Base-by-base conservation (phyloP, 2,888 invertebrate genomes). In the Mythimna pallens region DNA sequence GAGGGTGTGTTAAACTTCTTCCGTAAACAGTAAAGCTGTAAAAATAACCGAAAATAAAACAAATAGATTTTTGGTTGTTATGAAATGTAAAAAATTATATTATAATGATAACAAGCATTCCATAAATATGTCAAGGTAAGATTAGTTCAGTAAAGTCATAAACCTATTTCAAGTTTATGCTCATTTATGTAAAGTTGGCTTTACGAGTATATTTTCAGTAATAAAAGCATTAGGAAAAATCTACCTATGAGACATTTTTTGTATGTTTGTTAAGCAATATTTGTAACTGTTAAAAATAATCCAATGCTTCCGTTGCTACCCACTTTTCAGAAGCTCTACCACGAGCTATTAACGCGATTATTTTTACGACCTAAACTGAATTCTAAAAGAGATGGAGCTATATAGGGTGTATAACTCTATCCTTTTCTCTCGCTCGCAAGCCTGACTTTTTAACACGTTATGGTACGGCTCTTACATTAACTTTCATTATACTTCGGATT, bases 81-180 rank as follows among this genome's bases (percentile, higher is more conserved):
- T 8, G 17, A 59, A 25, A 25, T 74, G 10, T 17, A 47, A 4
- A 14, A 14, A 14, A 43, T 14, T 43, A 43, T 43, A 43, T 50
- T 40, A 22, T 40, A 52, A 43, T 25, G 17, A 22, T 22, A 40
- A 0, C 25, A 43, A 43, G 50, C 12, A 75, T 17, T 76, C 3
- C 76, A 30, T 20, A 65, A 54, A 62, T 1, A 76, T 75, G 22
- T 70, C 50, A 75, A 77, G 47, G 40, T n/a, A 22, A 34, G 43
- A 43, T 63, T 76, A 57, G 30, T 10, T 57, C 17, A 4, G 43
- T 65, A 43, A 54, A 59, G 52, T 36, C 43, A 47, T 61, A n/a
- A 63, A 43, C 7, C 52, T 54, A 78, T 57, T 68, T 63, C 12
- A 20, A 20, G 43, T 76, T 52, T 58, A 52, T 63, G 50, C 17